A percentile compares a stretch with the other conserved stretches of the same genome.
phyloP scores from a whole-genome alignment of 1,140 invertebrate species.

The Zaprionus lachaisei region DNA sequence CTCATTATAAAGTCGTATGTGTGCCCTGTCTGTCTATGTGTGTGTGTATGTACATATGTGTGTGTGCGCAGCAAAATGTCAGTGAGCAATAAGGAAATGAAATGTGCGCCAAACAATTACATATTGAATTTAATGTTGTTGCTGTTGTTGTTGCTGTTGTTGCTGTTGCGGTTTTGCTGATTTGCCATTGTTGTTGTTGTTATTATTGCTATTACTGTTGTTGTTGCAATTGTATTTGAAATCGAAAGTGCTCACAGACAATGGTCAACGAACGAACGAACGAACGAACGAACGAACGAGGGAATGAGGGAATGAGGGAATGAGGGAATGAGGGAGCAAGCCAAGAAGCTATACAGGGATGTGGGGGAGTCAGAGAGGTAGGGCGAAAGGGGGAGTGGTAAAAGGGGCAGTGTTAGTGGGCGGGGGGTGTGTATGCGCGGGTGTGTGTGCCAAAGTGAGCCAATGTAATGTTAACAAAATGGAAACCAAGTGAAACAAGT shows the following conservation, averaged over 20 bases:
- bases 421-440: background rate
- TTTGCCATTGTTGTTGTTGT: constrained; percentile 16
- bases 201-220: constrained; percentile 20
- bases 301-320: too few species aligned
- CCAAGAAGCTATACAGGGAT: constrained; percentile 3
- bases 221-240: constrained; percentile 50
- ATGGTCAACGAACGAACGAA: constrained; percentile 46
- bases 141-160: constrained; percentile 21
- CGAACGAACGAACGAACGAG: constrained; percentile 4
- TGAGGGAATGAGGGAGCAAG: background rate
- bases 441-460: background rate
- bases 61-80: constrained; percentile 69
- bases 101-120: constrained; percentile 80
- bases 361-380: too few species aligned
- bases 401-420: too few species aligned
- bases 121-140: constrained; percentile 58
- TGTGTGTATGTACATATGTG: constrained; percentile 37
- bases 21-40: constrained; percentile 16
- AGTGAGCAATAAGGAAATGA: constrained; percentile 83
- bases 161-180: constrained; percentile 19
- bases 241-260: constrained; percentile 54
- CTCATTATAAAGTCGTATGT: constrained; percentile 80
- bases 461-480: background rate
- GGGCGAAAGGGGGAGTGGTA: too few species aligned
- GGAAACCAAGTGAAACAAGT: background rate